Evolutionary conservation across 2,113 vertebrate genomes (phyloP).

Genomic region (Phalacrocorax pelagicus): DNA sequence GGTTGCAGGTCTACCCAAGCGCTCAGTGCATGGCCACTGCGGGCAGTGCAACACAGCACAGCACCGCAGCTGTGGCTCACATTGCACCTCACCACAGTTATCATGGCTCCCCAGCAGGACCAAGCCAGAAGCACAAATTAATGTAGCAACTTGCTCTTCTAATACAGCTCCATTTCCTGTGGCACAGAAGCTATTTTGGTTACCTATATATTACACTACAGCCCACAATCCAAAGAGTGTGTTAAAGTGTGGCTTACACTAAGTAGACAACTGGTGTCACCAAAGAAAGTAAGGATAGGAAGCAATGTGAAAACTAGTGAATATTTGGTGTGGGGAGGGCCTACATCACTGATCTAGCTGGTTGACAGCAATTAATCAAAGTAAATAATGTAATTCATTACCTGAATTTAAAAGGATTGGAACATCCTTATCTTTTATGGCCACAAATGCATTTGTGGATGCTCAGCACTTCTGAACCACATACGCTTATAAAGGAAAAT

Average conservation of each 20-base stretch:
- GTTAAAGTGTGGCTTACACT: background rate
- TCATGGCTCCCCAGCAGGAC: background rate
- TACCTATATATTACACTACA: background rate
- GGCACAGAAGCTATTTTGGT: background rate
- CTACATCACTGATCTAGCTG: background rate
- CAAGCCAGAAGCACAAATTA: background rate
- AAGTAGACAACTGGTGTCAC: background rate
- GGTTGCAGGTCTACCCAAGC: background rate
- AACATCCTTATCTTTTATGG: background rate
- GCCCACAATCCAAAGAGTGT: background rate
- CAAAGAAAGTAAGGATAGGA: background rate
- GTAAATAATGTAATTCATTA: background rate
- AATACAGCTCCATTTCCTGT: background rate
- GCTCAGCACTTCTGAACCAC: background rate
- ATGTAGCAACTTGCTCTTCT: accelerated
- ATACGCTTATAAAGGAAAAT: background rate
- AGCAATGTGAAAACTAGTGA: background rate
- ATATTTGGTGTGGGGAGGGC: background rate
- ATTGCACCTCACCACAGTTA: accelerated
- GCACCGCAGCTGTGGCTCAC: background rate
- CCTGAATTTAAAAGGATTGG: background rate
- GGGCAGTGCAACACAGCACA: accelerated
- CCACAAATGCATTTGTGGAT: background rate
- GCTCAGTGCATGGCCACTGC: background rate
- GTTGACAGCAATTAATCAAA: background rate